phyloP scores from a whole-genome alignment of 2,888 invertebrate species.

The Drepana falcataria region DNA sequence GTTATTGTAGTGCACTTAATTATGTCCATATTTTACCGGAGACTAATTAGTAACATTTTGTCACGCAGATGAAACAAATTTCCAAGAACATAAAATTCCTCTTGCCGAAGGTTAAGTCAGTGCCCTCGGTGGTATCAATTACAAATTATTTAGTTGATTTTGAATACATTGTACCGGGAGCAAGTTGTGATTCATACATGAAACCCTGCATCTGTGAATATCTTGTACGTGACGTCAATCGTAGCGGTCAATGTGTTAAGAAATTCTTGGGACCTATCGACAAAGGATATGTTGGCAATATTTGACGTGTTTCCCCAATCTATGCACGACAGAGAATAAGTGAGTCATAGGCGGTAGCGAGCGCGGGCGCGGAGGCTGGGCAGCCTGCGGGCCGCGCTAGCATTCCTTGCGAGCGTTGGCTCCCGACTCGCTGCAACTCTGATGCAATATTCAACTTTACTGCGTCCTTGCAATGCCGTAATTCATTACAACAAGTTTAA shows the following conservation, averaged over 20 bases:
- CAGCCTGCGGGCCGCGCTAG: conserved; percentile 40
- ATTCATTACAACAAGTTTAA: conserved; percentile 75
- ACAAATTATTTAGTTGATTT: conserved; percentile 1
- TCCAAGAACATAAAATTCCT: background rate
- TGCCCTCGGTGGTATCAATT: conserved; percentile 3
- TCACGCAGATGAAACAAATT: too few species aligned
- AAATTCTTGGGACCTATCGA: conserved; percentile 37
- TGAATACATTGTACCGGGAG: conserved; percentile 1
- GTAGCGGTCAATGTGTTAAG: conserved; percentile 33
- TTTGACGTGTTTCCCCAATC: conserved; percentile 68
- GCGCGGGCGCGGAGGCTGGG: conserved; percentile 29
- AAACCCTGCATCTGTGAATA: conserved; percentile 20
- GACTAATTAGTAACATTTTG: too few species aligned
- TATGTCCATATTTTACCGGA: too few species aligned
- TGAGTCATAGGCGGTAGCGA: conserved; percentile 51
- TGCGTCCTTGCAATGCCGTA: conserved; percentile 79
- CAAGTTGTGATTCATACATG: conserved; percentile 24
- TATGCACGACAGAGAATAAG: conserved; percentile 37
- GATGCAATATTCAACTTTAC: conserved; percentile 79
- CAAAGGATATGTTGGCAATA: conserved; percentile 30
- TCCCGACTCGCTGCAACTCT: conserved; percentile 64
- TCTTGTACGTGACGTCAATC: conserved; percentile 45
- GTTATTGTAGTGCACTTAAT: too few species aligned
- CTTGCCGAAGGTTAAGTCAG: background rate
- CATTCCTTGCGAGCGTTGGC: conserved; percentile 75